Evolutionary conservation across 2,888 invertebrate genomes (phyloP), one percentile per base, ranked within the genome.

Genomic region (Dasysyrphus albostriatus): DNA sequence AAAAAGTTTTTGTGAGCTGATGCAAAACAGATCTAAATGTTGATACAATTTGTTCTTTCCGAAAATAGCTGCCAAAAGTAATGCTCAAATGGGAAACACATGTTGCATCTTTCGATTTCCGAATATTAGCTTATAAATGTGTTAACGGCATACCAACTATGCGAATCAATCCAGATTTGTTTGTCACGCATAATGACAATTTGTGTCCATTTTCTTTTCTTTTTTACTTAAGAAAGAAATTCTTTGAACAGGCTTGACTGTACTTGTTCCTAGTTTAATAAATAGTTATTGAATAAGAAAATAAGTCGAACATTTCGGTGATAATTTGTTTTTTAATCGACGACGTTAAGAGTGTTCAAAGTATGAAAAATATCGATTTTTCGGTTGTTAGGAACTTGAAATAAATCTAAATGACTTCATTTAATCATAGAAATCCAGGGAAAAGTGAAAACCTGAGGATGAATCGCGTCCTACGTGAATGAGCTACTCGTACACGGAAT

Each of bases 51-150:
- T 5, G 29, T 12, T 5, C 16, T 7, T 61, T 78, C 59, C 61
- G 24, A 73, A 83, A 83, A 83, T 78, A 83, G 67, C 78, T 76
- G 44, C 24, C 29, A 39, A 51, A 8, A 39, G 37, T 34, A 24
- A 67, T 59, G 16, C 16, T 59, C 42, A 67, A 83, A 78, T 77
- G 34, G 29, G 44, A 69, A 83, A 78, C 73, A 73, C 67, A 73
- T 83, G 83, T 77, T 83, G 77, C 65, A 51, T 77, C 42, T 77
- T 77, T 82, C 47, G 14, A 72, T 59, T 39, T 59, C 24, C 14
- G 12, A 39, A 19, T 59, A 19, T 59, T 8, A 19, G 34, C 34
- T 34, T 58, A 58, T 58, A 37, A 58, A 9, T 34, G n/a, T 56
- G 32, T 58, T 32, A 58, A 37, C 34, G 58, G 34, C n/a, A n/a